Conservation (phyloP, 1,140 invertebrate species). For the Sarcophaga bullata region DNA sequence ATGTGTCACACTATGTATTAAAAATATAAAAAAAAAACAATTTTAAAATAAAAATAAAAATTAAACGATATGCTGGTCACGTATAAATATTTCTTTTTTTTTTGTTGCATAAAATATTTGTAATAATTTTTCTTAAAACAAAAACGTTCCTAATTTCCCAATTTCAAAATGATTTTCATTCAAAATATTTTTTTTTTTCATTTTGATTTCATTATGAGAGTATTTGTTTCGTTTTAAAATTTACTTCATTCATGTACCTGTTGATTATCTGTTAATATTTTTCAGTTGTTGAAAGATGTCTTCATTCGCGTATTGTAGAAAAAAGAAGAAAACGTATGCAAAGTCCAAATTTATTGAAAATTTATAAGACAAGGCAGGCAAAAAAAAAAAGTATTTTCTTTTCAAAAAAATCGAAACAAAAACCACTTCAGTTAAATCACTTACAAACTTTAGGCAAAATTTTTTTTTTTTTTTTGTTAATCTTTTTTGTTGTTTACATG, state of each 20-base stretch:
- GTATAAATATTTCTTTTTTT: background rate
- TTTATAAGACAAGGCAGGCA: too few species aligned
- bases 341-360: too few species aligned
- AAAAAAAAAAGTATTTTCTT: too few species aligned
- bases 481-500: background rate
- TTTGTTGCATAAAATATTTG: background rate
- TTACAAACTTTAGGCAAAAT: background rate
- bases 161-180: too few species aligned
- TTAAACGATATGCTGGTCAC: background rate
- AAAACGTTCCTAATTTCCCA: background rate
- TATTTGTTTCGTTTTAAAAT: too few species aligned
- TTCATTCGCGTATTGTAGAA: too few species aligned
- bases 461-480: background rate
- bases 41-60: background rate
- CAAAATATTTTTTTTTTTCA: too few species aligned
- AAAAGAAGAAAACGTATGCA: too few species aligned
- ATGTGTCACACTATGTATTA: background rate
- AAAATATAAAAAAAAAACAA: background rate
- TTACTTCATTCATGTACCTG: too few species aligned
- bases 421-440: constrained; percentile 2
- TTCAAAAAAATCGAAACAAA: background rate
- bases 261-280: too few species aligned
- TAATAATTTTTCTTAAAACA: background rate
- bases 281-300: too few species aligned
- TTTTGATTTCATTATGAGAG: too few species aligned